Evolutionary conservation across 2,888 invertebrate genomes (phyloP), one percentile per base, ranked within the genome.

Genomic region (Drosophila longiperda): DNA sequence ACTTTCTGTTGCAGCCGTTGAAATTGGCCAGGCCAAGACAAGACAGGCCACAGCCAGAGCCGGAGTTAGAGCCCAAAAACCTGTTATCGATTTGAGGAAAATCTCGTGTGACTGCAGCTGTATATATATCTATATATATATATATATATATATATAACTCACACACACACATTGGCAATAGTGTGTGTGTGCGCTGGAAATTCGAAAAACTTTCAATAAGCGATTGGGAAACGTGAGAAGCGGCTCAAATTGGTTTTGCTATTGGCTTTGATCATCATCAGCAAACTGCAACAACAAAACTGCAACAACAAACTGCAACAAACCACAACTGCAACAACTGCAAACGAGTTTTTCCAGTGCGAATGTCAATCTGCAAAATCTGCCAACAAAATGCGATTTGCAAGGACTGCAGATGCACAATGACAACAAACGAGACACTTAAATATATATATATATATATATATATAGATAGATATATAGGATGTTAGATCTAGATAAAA

Each of bases 21-120:
- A 60, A 83, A 88, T 86, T 78, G 83, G 87, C 84, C 79, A 60
- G 67, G 75, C 75, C 75, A 45, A 23, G 8, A 15, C 23, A 26
- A 54, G 36, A 38, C 54, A 26, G 54, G 38, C 54, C 54, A 54
- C 29, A 61, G 81, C 70, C 81, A 76, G 65, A 54, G 54, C 49
- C 61, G 15, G 20, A 58, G 78, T 17, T 40, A n/a, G 71, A 71
- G 82, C 75, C 84, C 66, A 49, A 87, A 85, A 85, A 85, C 85
- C 89, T 71, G 85, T 85, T 89, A 78, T 80, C 70, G 85, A 68
- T 89, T 87, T 82, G 68, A 82, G 84, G 89, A 84, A 85, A 85
- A 80, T 69, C 81, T 73, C 71, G 68, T 55, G 62, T 62, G 66
- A 70, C 73, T 66, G 61, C 63, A 64, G 60, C 58, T 64, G 20